Percentiles rank a stretch among this genome's conserved stretches.
phyloP scores from a whole-genome alignment of 2,797 vertebrate species.

The Megaceryle alcyon region DNA sequence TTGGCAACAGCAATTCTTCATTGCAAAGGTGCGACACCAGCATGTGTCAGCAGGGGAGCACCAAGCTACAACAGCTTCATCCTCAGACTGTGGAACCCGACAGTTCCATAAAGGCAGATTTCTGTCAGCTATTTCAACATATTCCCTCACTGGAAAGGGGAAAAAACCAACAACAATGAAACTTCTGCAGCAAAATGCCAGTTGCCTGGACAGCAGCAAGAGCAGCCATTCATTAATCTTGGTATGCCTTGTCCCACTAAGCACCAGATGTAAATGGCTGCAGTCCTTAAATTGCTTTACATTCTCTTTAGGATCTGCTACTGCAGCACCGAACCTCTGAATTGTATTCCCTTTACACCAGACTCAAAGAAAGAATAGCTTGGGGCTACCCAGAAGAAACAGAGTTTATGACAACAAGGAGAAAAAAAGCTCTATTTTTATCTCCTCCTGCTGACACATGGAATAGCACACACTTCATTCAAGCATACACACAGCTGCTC shows the following conservation, averaged over 20 bases:
- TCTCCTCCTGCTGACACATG: slow-evolving; percentile 38
- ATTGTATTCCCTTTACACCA: neutral
- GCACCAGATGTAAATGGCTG: neutral
- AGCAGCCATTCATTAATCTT: neutral
- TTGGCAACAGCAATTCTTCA: neutral
- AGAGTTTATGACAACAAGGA: neutral
- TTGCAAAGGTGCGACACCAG: neutral
- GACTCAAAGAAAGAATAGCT: neutral
- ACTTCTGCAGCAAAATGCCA: neutral
- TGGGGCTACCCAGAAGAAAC: neutral
- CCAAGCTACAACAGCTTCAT: neutral
- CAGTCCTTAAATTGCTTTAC: neutral
- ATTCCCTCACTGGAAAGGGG: neutral
- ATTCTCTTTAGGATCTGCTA: neutral
- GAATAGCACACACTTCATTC: neutral
- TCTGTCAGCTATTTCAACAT: neutral
- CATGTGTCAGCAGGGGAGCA: neutral
- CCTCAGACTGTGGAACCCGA: neutral
- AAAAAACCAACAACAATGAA: neutral
- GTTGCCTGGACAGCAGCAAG: neutral
- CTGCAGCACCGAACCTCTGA: neutral
- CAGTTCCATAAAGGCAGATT: neutral
- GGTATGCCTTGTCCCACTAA: neutral
- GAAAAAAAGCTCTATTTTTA: slow-evolving; percentile 43
- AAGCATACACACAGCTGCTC: slow-evolving; percentile 27